phyloP scores from a whole-genome alignment of 2,113 vertebrate genomes.

The Rhombomys opimus region DNA sequence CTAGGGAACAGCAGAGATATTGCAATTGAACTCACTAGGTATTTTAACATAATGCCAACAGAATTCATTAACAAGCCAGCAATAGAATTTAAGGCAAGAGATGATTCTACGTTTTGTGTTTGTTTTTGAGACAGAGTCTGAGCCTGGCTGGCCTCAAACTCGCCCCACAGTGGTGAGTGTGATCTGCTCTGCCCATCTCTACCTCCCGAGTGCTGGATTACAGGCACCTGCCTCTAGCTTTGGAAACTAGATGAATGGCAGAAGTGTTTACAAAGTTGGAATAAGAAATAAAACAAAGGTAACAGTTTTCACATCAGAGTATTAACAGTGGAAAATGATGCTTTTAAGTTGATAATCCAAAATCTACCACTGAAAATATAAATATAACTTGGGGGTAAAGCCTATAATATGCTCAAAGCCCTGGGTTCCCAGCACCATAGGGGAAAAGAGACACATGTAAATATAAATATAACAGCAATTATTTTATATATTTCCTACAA shows the following conservation, averaged over 20 bases:
- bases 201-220: neutral
- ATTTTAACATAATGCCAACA: neutral
- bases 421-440: neutral
- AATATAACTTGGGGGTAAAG: neutral
- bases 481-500: constrained; percentile 46
- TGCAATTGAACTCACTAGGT: neutral
- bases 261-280: neutral
- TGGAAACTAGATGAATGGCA: neutral
- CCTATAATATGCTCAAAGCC: neutral
- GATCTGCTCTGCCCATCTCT: neutral
- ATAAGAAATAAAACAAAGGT: constrained; percentile 27
- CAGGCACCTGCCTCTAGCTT: neutral
- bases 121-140: neutral
- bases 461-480: neutral
- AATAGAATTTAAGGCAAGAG: neutral
- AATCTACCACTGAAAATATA: neutral
- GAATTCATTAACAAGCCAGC: neutral
- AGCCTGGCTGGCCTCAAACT: neutral
- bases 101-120: neutral
- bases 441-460: neutral
- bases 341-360: neutral
- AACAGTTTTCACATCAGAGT: constrained; percentile 15
- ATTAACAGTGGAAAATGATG: neutral
- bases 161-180: neutral
- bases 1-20: neutral